Conservation (phyloP, 2,113 vertebrate genomes). For the Chauna torquata region DNA sequence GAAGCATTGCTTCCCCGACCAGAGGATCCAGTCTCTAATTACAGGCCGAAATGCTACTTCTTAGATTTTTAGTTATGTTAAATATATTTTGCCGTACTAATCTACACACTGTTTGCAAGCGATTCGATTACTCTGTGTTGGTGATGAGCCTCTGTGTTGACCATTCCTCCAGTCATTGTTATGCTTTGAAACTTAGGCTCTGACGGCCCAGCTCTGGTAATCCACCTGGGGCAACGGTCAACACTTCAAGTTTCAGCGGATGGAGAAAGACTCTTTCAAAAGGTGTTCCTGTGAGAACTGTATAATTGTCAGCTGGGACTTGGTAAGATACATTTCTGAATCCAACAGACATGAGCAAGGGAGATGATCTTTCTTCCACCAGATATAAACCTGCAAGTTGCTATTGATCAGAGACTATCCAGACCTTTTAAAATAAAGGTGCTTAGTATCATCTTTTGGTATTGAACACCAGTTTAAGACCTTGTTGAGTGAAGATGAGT, state of each 20-base stretch:
- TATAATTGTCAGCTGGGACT: neutral
- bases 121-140: neutral
- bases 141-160: neutral
- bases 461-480: neutral
- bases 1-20: conserved; percentile 4
- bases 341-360: neutral
- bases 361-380: neutral
- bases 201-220: neutral
- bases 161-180: neutral
- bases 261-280: neutral
- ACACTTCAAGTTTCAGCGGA: neutral
- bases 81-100: neutral
- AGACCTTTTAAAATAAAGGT: neutral
- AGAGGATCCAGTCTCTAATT: neutral
- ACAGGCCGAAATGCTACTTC: neutral
- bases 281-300: neutral
- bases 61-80: neutral
- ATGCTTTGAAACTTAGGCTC: neutral
- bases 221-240: neutral
- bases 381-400: neutral
- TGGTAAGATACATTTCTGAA: neutral
- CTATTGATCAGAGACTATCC: neutral
- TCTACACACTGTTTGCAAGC: neutral
- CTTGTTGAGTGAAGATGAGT: neutral
- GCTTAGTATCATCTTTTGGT: neutral